Evolutionary conservation across 2,888 invertebrate species (phyloP).

Genomic region (Eupithecia subfuscata): DNA sequence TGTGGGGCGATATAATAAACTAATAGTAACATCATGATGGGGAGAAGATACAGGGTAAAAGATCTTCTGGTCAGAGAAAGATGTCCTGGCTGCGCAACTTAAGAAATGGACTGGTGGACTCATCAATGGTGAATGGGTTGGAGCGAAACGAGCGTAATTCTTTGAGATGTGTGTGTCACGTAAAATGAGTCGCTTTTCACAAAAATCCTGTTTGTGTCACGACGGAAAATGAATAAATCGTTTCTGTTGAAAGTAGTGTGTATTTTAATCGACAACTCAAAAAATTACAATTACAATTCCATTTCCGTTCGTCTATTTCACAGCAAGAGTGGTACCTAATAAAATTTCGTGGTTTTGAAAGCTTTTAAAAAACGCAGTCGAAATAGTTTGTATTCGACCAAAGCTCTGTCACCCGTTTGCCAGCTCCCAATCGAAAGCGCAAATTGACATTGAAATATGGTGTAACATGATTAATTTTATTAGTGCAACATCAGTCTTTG

Average conservation of each 20-base stretch:
- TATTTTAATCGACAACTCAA: background rate
- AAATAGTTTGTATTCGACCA: background rate
- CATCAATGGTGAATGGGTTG: background rate
- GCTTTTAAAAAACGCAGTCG: background rate
- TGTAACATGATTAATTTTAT: constrained; percentile 47
- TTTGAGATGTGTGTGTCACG: background rate
- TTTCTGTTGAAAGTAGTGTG: background rate
- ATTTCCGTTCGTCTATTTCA: background rate
- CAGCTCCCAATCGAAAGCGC: constrained; percentile 54
- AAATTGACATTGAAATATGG: constrained; percentile 71
- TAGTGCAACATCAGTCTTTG: constrained; percentile 38
- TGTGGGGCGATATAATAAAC: background rate
- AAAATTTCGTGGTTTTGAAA: background rate
- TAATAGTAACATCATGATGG: background rate
- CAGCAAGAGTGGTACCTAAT: background rate
- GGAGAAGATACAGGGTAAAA: background rate
- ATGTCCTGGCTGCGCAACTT: background rate
- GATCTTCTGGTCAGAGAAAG: background rate
- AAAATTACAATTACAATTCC: background rate
- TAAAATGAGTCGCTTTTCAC: background rate
- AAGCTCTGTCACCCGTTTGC: background rate
- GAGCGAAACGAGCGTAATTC: background rate
- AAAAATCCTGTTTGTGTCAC: background rate
- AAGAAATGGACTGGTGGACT: background rate
- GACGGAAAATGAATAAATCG: background rate